phyloP scores from a whole-genome alignment of 2,888 invertebrate species.

The Tetramorium bicarinatum region DNA sequence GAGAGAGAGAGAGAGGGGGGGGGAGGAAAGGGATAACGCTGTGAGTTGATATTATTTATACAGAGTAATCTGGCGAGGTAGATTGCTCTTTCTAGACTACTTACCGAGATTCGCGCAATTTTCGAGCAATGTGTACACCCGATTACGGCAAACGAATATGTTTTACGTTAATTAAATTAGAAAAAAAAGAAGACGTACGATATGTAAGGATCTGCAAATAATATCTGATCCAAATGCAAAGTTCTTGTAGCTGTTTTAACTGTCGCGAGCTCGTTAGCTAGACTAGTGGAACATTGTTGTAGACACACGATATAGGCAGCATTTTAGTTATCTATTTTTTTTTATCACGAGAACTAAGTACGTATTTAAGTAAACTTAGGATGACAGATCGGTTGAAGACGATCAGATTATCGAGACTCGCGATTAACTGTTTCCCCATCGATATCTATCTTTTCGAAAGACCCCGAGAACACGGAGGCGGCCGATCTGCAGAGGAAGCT shows the following conservation, averaged over 20 bases:
- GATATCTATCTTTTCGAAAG: constrained; percentile 87
- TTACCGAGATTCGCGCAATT: constrained; percentile 42
- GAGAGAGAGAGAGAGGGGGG: not conserved
- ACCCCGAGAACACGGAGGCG: constrained; percentile 95
- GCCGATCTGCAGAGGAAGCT: constrained; percentile 96
- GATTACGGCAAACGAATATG: constrained; percentile 3
- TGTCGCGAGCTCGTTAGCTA: constrained; percentile 31
- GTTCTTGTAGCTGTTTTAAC: not conserved
- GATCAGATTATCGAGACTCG: constrained; percentile 66
- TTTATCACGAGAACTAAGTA: constrained; percentile 16
- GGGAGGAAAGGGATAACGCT: not conserved
- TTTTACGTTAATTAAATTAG: not conserved
- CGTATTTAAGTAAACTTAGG: constrained; percentile 49
- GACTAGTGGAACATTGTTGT: constrained; percentile 14
- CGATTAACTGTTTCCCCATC: constrained; percentile 76
- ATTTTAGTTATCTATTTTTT: constrained; percentile 20
- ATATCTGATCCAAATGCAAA: not conserved
- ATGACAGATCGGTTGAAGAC: constrained; percentile 66
- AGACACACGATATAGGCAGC: constrained; percentile 36
- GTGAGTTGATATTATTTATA: constrained; percentile 44
- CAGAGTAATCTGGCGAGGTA: constrained; percentile 20
- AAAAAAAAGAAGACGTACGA: not conserved
- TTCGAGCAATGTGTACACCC: constrained; percentile 67
- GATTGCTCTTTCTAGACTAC: constrained; percentile 37
- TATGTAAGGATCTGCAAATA: not conserved